Evolutionary conservation across 2,888 invertebrate species (phyloP), one percentile per base, ranked within the genome.

Genomic region (Carterocephalus palaemon): DNA sequence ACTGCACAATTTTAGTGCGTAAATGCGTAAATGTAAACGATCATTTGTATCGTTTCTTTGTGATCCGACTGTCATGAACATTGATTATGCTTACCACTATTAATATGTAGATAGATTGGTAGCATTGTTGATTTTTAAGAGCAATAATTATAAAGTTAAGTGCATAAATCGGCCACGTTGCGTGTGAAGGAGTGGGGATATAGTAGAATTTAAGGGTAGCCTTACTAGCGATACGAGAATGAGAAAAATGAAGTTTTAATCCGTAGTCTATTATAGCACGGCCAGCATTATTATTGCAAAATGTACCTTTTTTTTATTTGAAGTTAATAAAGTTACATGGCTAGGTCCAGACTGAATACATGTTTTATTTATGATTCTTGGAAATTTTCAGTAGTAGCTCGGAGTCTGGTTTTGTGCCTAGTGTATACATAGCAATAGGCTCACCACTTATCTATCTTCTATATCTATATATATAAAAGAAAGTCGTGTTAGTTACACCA

Each of bases 151-250:
- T 48, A 40, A 49, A 59, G 49, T 49, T 54, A 36, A 59, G 46
- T 61, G 62, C 62, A 61, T 62, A 59, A 55, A 51, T 65, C 58
- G 70, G 70, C 68, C 66, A 68, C 50, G 46, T 50, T 67, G 64
- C 59, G 63, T 69, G 62, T 70, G 29, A 66, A 51, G 52, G 66
- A 65, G 59, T 67, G 71, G 57, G 63, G 68, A 65, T 57, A 65
- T 57, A 63, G 70, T 83, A 81, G 80, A 69, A 67, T 77, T 70
- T 85, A 84, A 84, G 81, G 79, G 77, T 84, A 86, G 85, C 85
- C 85, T 85, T 85, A 85, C 67, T 85, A 85, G 85, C 75, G 67
- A 73, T 74, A 71, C 63, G 66, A 66, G 67, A 64, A 57, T 66
- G 70, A 67, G 68, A 61, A 68, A 70, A 76, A 78, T 79, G 67